Evolutionary conservation across 2,113 vertebrate genomes (phyloP), one percentile per base, ranked within the genome.

Genomic region (Xenopus borealis): DNA sequence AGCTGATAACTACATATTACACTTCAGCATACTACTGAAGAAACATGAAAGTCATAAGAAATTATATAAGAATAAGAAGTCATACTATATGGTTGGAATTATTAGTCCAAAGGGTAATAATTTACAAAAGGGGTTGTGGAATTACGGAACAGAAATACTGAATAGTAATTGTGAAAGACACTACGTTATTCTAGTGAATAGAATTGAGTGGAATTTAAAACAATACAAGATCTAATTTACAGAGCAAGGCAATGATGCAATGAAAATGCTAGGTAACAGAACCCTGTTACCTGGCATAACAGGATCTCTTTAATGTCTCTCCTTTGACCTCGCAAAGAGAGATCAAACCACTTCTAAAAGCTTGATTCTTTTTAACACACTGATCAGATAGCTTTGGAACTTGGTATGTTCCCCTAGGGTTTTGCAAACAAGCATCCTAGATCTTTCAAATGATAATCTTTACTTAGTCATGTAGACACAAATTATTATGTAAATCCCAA

Each of bases 261-360:
- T n/a, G 14, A 55, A 13, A 55, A 16, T 16, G 7, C 14, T 9
- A 16, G 17, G 53, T 10, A 17, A 66, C 45, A 13, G 63, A 40
- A 40, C 33, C 33, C 33, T 40, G 33, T 6, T 40, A 40, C 33
- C 33, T 40, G 7, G 45, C n/a, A 46, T 69, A 57, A 57, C 17
- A 68, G 46, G 40, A 45, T 58, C 57, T 69, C 65, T 53, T n/a
- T 69, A 57, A 69, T 88, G 89, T 87, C 87, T 71, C 85, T 91
- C 89, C 86, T 86, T 84, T 90, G 87, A 85, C 92, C 92, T 87
- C 79, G 78, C 85, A 82, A 86, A 88, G 86, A 87, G 89, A 92
- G 87, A 91, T 91, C 88, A 92, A 94, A 90, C 88, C 78, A 81
- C 88, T 91, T 84, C 87, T 88, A 86, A 90, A 87, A 88, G 81